Evolutionary conservation across 2,113 vertebrate species (phyloP).

Genomic region (Cisticola juncidis): DNA sequence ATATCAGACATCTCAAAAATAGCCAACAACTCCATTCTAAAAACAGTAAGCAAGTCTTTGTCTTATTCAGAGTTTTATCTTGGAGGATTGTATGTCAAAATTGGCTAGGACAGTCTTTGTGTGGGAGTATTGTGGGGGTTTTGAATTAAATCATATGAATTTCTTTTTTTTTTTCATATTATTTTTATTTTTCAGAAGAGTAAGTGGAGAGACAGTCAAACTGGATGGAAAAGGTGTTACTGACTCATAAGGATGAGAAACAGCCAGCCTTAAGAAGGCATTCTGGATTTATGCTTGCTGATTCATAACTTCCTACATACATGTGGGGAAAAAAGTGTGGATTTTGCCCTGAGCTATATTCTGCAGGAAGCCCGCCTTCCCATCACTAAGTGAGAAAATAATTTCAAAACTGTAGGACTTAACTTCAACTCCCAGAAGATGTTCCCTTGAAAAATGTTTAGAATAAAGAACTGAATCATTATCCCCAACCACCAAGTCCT

Average conservation of each 20-base stretch:
- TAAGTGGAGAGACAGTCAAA: slow-evolving; percentile 32
- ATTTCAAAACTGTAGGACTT: slow-evolving; percentile 47
- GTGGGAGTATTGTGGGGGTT: slow-evolving; percentile 23
- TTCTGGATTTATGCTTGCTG: slow-evolving; percentile 69
- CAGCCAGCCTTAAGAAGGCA: slow-evolving; percentile 56
- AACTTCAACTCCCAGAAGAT: slow-evolving; percentile 38
- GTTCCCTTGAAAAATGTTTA: slow-evolving; percentile 44
- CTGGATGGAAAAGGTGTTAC: slow-evolving; percentile 62
- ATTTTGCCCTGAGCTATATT: slow-evolving; percentile 54
- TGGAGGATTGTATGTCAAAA: slow-evolving; percentile 18
- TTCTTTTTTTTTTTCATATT: slow-evolving; percentile 31
- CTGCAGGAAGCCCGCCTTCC: slow-evolving; percentile 45
- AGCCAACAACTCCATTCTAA: background rate
- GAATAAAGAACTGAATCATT: slow-evolving; percentile 15
- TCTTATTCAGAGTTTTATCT: slow-evolving; percentile 34
- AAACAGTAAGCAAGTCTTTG: background rate
- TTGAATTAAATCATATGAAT: slow-evolving; percentile 41
- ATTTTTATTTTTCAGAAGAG: slow-evolving; percentile 61
- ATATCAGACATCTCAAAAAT: background rate
- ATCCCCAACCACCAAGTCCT: background rate
- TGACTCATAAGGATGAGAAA: slow-evolving; percentile 73
- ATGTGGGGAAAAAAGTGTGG: slow-evolving; percentile 38
- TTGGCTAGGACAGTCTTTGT: background rate
- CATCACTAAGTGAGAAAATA: slow-evolving; percentile 6
- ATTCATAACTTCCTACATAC: slow-evolving; percentile 79